Conservation (phyloP, 64 coral and sea anemone species). For the Porites australiensis region DNA sequence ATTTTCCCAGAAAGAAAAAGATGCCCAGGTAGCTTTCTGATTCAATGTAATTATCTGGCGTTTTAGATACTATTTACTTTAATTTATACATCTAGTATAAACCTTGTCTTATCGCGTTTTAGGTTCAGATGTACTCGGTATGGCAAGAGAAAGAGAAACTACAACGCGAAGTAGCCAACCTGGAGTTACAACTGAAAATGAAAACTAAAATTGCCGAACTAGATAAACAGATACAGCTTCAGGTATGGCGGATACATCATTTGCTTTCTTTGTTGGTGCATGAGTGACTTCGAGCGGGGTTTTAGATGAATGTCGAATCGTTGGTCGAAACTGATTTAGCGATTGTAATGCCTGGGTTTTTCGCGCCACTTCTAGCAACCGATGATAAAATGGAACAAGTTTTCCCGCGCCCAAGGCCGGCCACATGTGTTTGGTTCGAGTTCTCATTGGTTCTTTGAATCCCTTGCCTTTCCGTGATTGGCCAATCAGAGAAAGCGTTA, state of each 20-base stretch:
- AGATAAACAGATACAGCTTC: slow-evolving; percentile 74
- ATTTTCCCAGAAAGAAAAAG: slow-evolving; percentile 74
- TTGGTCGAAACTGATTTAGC: no score
- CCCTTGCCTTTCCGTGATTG: no score
- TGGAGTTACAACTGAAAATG: slow-evolving; percentile 70
- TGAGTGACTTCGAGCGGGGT: not conserved
- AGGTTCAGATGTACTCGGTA: slow-evolving; percentile 85
- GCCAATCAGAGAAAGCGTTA: no score
- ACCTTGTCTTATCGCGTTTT: not conserved
- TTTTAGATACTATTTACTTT: not conserved
- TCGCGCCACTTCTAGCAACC: no score
- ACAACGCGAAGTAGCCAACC: slow-evolving; percentile 56
- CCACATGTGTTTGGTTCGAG: no score
- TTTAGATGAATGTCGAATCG: not conserved
- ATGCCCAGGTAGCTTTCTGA: slow-evolving; percentile 63
- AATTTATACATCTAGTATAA: not conserved
- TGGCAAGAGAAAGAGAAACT: slow-evolving; percentile 89
- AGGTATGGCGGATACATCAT: slow-evolving; percentile 35
- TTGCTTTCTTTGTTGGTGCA: not conserved
- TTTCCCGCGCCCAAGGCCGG: no score
- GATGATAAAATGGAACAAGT: no score
- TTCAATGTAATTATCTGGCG: not conserved
- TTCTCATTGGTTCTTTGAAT: no score
- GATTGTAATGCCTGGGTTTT: no score
- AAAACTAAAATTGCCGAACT: slow-evolving; percentile 74